A percentile compares a stretch with the other conserved stretches of the same genome.
Conservation (phyloP, 2,113 vertebrate species). For the Gymnobelideus leadbeateri region DNA sequence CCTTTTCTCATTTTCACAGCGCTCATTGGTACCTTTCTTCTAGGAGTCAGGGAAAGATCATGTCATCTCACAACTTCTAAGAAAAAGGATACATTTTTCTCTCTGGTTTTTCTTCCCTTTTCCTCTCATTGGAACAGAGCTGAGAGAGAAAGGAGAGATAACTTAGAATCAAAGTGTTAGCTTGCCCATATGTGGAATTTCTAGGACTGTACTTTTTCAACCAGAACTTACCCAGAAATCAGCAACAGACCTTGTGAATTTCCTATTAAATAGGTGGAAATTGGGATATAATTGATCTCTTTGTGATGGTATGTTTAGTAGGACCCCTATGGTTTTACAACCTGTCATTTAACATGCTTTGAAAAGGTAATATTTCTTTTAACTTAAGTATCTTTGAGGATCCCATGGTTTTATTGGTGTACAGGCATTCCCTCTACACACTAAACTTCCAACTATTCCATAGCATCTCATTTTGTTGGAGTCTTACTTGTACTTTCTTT, state of each 20-base stretch:
- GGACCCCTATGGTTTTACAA: neutral
- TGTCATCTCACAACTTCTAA: neutral
- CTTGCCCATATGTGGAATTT: neutral
- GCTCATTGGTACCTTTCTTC: conserved; percentile 61
- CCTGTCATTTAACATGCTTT: neutral
- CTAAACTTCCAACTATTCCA: neutral
- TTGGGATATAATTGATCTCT: neutral
- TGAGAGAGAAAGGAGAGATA: neutral
- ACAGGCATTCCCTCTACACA: neutral
- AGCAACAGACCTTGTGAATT: neutral
- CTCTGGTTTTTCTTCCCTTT: neutral
- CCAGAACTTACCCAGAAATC: neutral
- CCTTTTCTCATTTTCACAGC: neutral
- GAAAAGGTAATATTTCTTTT: neutral
- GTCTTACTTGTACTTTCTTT: neutral
- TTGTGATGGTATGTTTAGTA: neutral
- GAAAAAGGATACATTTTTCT: neutral
- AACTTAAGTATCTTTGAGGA: neutral
- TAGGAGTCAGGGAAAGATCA: neutral
- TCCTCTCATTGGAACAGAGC: neutral
- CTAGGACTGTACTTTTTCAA: neutral
- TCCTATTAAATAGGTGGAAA: neutral
- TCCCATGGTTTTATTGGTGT: neutral
- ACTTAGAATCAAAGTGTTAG: neutral
- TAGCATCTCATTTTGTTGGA: neutral